These are phyloP conservation scores for Xenus cinereus DNA, from an alignment of 2,113 vertebrate species.

Conservation along the genomic window DNA sequence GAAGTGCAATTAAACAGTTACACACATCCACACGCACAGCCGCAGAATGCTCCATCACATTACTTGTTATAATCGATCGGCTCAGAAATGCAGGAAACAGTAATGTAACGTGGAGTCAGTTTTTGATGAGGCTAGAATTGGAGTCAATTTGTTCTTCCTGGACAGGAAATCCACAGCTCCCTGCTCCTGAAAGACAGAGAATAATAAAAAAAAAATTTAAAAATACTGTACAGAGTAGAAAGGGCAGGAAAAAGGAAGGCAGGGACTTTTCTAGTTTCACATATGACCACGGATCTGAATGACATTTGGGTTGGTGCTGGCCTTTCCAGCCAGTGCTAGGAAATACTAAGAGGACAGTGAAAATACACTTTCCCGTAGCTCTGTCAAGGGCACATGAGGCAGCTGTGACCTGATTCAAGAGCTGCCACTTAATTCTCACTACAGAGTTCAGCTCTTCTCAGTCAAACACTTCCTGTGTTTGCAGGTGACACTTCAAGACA, in stretches of 20 bases:
- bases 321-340: not conserved
- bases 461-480: not conserved
- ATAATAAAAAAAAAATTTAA: not conserved
- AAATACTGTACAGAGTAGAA: not conserved
- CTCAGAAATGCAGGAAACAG: not conserved
- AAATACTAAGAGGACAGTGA: not conserved
- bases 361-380: not conserved
- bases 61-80: not conserved
- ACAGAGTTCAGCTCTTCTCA: not conserved
- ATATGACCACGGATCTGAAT: not conserved
- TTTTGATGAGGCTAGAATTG: conserved; percentile 65
- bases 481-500: not conserved
- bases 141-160: conserved; percentile 72
- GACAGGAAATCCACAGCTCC: conserved; percentile 62
- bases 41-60: not conserved
- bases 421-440: not conserved
- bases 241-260: not conserved
- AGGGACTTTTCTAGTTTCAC: not conserved
- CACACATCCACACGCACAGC: not conserved
- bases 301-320: not conserved
- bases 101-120: not conserved
- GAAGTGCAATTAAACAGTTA: not conserved
- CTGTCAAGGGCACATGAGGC: not conserved
- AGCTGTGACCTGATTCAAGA: not conserved
- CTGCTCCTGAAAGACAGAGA: conserved; percentile 24